Percentiles rank a stretch among this genome's conserved stretches.
Conservation (phyloP, 2,888 invertebrate genomes). For the Drosophila aldrichi region DNA sequence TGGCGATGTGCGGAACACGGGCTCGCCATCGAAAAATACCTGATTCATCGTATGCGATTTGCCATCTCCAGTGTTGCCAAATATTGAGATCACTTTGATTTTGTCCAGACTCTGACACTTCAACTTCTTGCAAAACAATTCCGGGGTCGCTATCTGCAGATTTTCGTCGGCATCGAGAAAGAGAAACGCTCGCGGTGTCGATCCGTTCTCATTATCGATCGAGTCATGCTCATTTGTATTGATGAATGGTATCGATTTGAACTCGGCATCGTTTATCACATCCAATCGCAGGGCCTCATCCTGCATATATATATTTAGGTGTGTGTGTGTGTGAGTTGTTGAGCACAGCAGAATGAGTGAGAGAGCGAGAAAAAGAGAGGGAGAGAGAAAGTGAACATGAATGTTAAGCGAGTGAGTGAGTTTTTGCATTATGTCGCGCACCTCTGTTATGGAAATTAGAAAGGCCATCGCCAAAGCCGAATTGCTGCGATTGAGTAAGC, state of each 20-base stretch:
- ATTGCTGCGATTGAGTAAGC: background rate
- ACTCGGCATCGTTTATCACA: slow-evolving; percentile 76
- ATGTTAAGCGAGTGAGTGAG: slow-evolving; percentile 2
- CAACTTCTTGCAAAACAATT: slow-evolving; percentile 86
- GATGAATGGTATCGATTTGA: slow-evolving; percentile 82
- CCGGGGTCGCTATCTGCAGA: slow-evolving; percentile 87
- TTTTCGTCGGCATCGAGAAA: slow-evolving; percentile 88
- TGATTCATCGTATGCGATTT: slow-evolving; percentile 93
- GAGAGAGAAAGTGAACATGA: background rate
- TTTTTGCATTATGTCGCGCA: slow-evolving; percentile 23
- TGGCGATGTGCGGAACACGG: slow-evolving; percentile 85
- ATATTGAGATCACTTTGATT: slow-evolving; percentile 93
- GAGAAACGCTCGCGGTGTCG: slow-evolving; percentile 84
- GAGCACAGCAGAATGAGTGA: background rate
- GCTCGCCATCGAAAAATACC: slow-evolving; percentile 88
- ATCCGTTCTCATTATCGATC: slow-evolving; percentile 63
- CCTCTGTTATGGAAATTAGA: slow-evolving; percentile 63
- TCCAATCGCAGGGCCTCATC: slow-evolving; percentile 79
- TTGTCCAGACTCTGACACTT: slow-evolving; percentile 85
- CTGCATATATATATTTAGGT: slow-evolving; percentile 35
- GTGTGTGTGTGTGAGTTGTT: background rate
- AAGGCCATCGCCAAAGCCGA: slow-evolving; percentile 51
- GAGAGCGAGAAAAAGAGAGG: slow-evolving; percentile 2
- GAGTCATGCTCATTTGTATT: slow-evolving; percentile 68
- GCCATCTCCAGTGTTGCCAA: slow-evolving; percentile 94